These are phyloP conservation scores for Drosophila hamatofila DNA, from an alignment of 2,888 invertebrate species.

Conservation along the genomic window DNA sequence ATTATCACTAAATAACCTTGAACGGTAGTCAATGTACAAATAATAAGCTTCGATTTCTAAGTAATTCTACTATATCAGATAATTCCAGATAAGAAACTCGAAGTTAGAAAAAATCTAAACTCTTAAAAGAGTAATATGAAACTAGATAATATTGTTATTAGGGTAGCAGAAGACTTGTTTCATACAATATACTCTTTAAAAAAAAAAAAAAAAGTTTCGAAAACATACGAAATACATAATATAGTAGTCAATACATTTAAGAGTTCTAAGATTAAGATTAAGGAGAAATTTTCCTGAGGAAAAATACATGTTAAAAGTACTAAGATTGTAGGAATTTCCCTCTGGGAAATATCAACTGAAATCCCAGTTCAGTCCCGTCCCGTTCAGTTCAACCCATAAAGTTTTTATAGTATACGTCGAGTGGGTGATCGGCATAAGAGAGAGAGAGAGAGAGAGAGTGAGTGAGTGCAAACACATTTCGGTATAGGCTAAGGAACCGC, in stretches of 20 bases:
- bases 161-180: too few relatives aligned
- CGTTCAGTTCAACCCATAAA: background rate
- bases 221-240: background rate
- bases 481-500: constrained; percentile 6
- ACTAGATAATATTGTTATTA: too few relatives aligned
- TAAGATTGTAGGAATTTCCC: background rate
- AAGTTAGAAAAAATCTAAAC: too few relatives aligned
- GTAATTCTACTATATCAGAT: background rate
- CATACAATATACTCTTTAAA: too few relatives aligned
- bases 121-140: too few relatives aligned
- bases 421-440: constrained; percentile 2
- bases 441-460: too few relatives aligned
- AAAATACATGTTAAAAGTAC: background rate
- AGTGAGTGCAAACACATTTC: constrained; percentile 27
- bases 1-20: background rate
- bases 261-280: background rate
- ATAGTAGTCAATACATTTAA: background rate
- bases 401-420: background rate
- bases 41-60: background rate
- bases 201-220: too few relatives aligned
- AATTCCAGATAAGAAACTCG: background rate
- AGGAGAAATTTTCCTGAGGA: background rate
- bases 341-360: background rate
- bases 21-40: background rate
- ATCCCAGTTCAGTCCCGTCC: background rate